Conservation (phyloP, 2,113 vertebrate genomes). For the Chrysemys picta region DNA sequence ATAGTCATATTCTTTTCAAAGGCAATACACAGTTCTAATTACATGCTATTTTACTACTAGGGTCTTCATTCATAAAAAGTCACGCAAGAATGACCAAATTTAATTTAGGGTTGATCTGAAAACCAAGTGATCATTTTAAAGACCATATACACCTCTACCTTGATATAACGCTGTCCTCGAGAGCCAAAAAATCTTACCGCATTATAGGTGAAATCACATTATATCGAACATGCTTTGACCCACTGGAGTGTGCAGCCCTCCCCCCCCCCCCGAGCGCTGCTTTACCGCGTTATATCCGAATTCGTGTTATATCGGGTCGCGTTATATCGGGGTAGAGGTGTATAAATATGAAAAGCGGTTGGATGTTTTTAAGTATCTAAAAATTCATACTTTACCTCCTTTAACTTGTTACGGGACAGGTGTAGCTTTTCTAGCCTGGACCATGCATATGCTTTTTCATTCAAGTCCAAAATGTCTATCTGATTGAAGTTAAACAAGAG, state of each 20-base stretch:
- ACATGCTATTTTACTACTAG: not conserved
- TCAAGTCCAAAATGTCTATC: slow-evolving; percentile 87
- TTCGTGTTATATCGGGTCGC: too few species aligned
- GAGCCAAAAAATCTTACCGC: too few species aligned
- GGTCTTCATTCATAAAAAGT: not conserved
- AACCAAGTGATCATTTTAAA: not conserved
- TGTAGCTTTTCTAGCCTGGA: slow-evolving; percentile 92
- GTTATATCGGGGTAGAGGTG: too few species aligned
- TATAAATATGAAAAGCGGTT: not conserved
- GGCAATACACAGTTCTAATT: not conserved
- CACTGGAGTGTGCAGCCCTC: too few species aligned
- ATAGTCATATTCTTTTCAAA: not conserved
- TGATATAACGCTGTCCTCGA: too few species aligned
- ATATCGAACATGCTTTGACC: too few species aligned
- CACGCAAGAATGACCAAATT: not conserved
- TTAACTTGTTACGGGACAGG: slow-evolving; percentile 90
- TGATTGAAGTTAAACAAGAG: slow-evolving; percentile 92
- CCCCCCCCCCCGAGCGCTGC: too few species aligned
- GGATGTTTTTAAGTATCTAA: slow-evolving; percentile 7
- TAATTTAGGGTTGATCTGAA: not conserved
- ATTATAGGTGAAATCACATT: too few species aligned
- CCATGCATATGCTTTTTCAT: slow-evolving; percentile 86
- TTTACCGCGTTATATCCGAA: too few species aligned
- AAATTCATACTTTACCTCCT: slow-evolving; percentile 83
- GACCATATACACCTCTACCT: not conserved